Evolutionary conservation across 64 coral and sea anemone genomes (phyloP).

Genomic region (Actinia tenebrosa): DNA sequence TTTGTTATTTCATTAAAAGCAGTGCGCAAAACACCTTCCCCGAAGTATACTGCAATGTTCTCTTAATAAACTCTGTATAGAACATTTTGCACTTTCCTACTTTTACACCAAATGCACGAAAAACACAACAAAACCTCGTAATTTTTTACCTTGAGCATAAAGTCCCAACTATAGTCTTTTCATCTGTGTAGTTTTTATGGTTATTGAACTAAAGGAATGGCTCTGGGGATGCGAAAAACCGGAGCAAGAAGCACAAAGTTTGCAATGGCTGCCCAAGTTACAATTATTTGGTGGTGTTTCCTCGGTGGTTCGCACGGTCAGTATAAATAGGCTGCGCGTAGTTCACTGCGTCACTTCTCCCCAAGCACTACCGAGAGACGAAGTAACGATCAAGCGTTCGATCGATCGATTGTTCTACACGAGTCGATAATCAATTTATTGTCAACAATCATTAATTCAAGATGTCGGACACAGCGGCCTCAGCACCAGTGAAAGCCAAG

Average conservation of each 20-base stretch:
- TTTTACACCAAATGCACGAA: conserved; percentile 33
- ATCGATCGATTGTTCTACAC: conserved; percentile 66
- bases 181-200: conserved; percentile 14
- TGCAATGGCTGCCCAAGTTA: conserved; percentile 79
- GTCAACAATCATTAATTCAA: conserved; percentile 81
- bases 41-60: conserved; percentile 50
- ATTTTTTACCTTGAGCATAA: conserved; percentile 41
- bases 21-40: background rate
- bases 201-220: conserved; percentile 17
- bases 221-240: conserved; percentile 36
- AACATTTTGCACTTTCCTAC: conserved; percentile 70
- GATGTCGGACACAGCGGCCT: conserved; percentile 43
- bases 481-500: conserved; percentile 14
- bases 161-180: conserved; percentile 44
- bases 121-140: background rate
- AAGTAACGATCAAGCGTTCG: conserved; percentile 36
- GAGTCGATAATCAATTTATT: conserved; percentile 26
- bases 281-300: conserved; percentile 63
- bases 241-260: conserved; percentile 86
- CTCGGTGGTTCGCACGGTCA: conserved; percentile 80
- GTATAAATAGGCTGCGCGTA: conserved; percentile 97
- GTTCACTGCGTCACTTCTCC: conserved; percentile 91
- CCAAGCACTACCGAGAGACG: conserved; percentile 86
- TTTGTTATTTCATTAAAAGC: conserved; percentile 45
- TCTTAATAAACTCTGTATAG: conserved; percentile 72